Evolutionary conservation across 1,140 invertebrate species (phyloP).

Genomic region (Bombus breviceps): DNA sequence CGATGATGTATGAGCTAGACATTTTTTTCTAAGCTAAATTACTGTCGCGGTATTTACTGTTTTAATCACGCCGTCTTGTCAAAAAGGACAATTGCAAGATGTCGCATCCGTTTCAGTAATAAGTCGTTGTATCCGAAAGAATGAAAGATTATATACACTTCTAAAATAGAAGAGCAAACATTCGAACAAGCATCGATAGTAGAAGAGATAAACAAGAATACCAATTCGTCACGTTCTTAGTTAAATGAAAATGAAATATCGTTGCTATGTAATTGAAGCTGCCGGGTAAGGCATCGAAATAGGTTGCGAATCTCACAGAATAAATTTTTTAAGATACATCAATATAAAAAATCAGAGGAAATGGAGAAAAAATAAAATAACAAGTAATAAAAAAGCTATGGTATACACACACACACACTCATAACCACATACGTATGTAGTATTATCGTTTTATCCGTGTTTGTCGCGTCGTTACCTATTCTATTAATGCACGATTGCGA

Average conservation of each 20-base stretch:
- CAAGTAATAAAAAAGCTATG: background rate
- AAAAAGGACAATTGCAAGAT: background rate
- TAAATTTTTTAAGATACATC: background rate
- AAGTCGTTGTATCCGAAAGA: background rate
- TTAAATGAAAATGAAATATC: background rate
- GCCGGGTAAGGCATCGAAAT: background rate
- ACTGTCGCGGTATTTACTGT: no score
- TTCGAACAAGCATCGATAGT: background rate
- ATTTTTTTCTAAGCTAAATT: constrained; percentile 65
- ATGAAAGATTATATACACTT: background rate
- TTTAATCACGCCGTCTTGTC: background rate
- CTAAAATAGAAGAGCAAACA: background rate
- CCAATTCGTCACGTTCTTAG: background rate
- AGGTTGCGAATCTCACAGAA: background rate
- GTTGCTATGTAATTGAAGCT: no score
- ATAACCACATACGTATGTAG: background rate
- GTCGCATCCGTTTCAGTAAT: background rate
- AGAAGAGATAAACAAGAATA: background rate
- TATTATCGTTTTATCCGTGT: background rate
- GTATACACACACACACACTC: background rate
- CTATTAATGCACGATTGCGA: background rate
- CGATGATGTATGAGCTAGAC: constrained; percentile 79
- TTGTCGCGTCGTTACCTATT: constrained; percentile 29
- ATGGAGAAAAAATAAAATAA: background rate
- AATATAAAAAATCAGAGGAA: background rate